Base-by-base conservation (phyloP, 53 echinoderm and acorn worm species). In the Apostichopus leukothele region DNA sequence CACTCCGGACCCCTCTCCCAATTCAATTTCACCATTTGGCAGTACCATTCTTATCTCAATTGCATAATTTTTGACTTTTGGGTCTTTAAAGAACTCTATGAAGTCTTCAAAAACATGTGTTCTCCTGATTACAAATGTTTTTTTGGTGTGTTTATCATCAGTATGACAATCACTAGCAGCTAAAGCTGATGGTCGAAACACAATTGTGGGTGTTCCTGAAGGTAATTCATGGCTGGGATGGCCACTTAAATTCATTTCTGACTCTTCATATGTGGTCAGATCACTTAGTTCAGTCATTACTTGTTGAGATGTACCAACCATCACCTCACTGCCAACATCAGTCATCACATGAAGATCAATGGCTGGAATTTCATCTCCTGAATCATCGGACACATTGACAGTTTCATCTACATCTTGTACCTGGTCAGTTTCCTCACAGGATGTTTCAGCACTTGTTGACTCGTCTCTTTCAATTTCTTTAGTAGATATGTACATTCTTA, bases 1-100 rank as follows among this genome's bases (percentile, higher is more conserved):
- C 52, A 89, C 89, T 10, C 92, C 86, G 59, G 67, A 84, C 57
- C 89, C 89, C 55, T 91, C 78, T 14, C 88, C 88, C 52, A 67
- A 59, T 57, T 92, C 92, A 5, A 51, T 63, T 9, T 75, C 90
- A 52, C 90, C 90, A 88, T 92, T 83, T 27, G 92, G 90, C 51
- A 88, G n/a, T 67, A 91, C 53, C 91, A 91, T 89, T 76, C 76
- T 57, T 57, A 57, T 57, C 7, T 16, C 51, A n/a, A 78, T 50
- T 4, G 13, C 1, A 78, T 1, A 16, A 12, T 7, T 14, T 25
- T 20, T 16, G 9, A 88, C 75, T 11, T 54, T 18, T 19, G 54
- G 54, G 50, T 88, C 88, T 21, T 88, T 88, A 53, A 78, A 78
- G 51, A 78, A 78, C 51, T 78, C 51, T 9, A 78, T 78, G 50